These are phyloP conservation scores for Congeria kusceri DNA, from an alignment of 2,888 invertebrate species.

Conservation along the genomic window DNA sequence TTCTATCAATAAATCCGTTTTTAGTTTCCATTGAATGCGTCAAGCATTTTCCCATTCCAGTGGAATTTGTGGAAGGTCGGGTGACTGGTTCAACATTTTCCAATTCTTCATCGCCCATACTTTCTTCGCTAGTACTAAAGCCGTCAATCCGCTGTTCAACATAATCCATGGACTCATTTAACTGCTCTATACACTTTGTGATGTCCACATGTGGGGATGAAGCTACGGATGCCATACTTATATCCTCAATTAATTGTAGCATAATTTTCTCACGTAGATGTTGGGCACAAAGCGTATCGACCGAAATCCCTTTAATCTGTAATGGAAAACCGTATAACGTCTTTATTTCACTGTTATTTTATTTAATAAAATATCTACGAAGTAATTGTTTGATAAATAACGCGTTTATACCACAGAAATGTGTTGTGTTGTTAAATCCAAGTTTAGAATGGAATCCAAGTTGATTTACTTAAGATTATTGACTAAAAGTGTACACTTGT, in stretches of 20 bases:
- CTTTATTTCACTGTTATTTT: too few relatives aligned
- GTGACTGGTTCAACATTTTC: not conserved
- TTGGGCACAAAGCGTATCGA: too few relatives aligned
- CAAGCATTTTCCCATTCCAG: slow-evolving; percentile 15
- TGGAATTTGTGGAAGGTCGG: slow-evolving; percentile 2
- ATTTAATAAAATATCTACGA: too few relatives aligned
- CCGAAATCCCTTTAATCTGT: too few relatives aligned
- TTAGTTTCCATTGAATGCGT: slow-evolving; percentile 19
- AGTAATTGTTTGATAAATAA: too few relatives aligned
- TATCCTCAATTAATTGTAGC: not conserved
- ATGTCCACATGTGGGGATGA: slow-evolving; percentile 32
- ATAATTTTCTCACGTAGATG: too few relatives aligned
- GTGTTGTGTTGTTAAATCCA: too few relatives aligned
- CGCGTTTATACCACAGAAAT: too few relatives aligned
- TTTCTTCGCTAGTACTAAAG: slow-evolving; percentile 34
- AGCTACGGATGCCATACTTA: slow-evolving; percentile 23
- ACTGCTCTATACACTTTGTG: slow-evolving; percentile 29
- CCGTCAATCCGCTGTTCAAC: slow-evolving; percentile 18
- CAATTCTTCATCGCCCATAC: slow-evolving; percentile 11
- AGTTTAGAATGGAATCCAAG: too few relatives aligned
- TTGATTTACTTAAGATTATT: too few relatives aligned
- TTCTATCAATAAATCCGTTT: slow-evolving; percentile 20
- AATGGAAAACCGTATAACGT: too few relatives aligned
- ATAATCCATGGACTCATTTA: slow-evolving; percentile 31
- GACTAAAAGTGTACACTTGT: too few relatives aligned